Base-by-base conservation (phyloP, 2,888 invertebrate species). In the Conus canariensis region DNA sequence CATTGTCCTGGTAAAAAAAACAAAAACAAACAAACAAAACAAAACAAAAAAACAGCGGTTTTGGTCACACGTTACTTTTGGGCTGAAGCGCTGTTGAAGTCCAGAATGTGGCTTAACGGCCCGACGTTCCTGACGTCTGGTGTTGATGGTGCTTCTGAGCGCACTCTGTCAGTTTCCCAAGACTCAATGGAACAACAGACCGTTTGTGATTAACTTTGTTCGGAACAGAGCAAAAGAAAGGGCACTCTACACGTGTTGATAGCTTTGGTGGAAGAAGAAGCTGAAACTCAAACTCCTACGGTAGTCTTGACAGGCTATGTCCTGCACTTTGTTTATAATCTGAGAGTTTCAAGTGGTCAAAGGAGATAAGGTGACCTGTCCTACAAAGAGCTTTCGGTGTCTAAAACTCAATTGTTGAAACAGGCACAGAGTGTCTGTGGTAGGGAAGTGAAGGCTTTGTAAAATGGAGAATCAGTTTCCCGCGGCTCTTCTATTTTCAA, bases 381-480 rank as follows among this genome's bases (percentile, higher is more conserved):
- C 14, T 77, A 25, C 30, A 30, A 77, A 25, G 60, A 25, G 25
- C 25, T 14, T 77, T 9, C 16, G 25, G 16, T n/a, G 30, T n/a
- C 25, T 10, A n/a, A 77, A 77, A 30, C 25, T 16, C 77, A 77
- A 25, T 77, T 77, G 30, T 25, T 77, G 77, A 77, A n/a, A 30
- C 77, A 77, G 30, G 77, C 77, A 77, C 77, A 77, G 30, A 77
- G 77, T 77, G 77, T 77, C 77, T 77, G 25, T 77, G 77, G 25
- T 16, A 8, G 77, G 25, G 77, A 77, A 77, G 25, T 77, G 77
- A 77, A 77, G 19, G 22, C 67, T 70, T 70, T 70, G 19, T 14
- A 19, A 77, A 77, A 77, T 16, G 77, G 25, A 25, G 77, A 25
- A 12, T 16, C 25, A 25, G 74, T n/a, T 74, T 74, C 74, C 19